These are phyloP conservation scores for Petrophora chlorosata DNA, from an alignment of 2,888 invertebrate genomes.

Conservation along the genomic window DNA sequence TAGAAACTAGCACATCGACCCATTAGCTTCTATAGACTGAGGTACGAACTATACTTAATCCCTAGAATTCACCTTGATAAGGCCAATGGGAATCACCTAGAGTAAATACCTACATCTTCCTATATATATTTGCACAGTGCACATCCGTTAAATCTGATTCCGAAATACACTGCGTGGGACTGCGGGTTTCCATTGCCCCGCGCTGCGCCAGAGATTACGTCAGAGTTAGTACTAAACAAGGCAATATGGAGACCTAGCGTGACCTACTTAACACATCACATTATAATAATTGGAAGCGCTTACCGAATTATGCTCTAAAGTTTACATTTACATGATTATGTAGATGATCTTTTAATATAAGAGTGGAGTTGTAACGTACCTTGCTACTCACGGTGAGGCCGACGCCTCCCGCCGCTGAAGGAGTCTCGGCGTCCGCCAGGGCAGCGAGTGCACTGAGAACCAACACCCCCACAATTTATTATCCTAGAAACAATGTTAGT, in stretches of 20 bases:
- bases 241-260: slow-evolving; percentile 12
- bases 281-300: slow-evolving; percentile 17
- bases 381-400: slow-evolving; percentile 82
- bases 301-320: slow-evolving; percentile 6
- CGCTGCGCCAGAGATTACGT: slow-evolving; percentile 9
- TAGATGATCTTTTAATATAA: neutral
- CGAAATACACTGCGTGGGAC: slow-evolving; percentile 16
- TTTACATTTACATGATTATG: slow-evolving; percentile 1
- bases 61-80: no score
- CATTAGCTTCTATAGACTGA: slow-evolving; percentile 3
- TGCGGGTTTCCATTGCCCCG: slow-evolving; percentile 3
- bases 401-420: slow-evolving; percentile 74
- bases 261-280: slow-evolving; percentile 20
- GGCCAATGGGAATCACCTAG: no score
- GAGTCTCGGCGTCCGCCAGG: slow-evolving; percentile 75
- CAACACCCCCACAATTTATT: slow-evolving; percentile 34
- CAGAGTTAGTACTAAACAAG: slow-evolving; percentile 11
- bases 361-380: slow-evolving; percentile 44
- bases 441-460: slow-evolving; percentile 60
- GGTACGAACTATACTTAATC: no score
- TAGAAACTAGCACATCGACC: slow-evolving; percentile 14
- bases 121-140: no score
- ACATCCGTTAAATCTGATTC: slow-evolving; percentile 6
- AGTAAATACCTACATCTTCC: no score
- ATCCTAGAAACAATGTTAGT: slow-evolving; percentile 29